Percentiles rank a stretch among this genome's conserved stretches.
These are phyloP conservation scores for Arctopsyche grandis DNA, from an alignment of 1,140 invertebrate species.

Conservation along the genomic window DNA sequence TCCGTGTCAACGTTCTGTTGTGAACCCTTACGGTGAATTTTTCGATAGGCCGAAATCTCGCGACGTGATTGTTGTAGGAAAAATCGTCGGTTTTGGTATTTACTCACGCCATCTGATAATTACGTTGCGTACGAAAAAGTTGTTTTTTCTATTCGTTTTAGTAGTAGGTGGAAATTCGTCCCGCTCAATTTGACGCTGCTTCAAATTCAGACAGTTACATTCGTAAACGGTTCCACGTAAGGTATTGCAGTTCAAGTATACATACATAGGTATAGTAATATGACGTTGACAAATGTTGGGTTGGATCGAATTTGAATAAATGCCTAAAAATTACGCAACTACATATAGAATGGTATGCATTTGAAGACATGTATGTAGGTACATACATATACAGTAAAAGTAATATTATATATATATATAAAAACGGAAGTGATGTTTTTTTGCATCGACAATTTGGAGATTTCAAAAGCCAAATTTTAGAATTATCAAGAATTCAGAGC, in stretches of 20 bases:
- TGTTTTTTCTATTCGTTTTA: neutral
- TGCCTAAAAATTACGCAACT: too few species aligned
- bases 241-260: too few species aligned
- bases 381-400: too few species aligned
- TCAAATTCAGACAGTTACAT: neutral
- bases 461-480: too few species aligned
- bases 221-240: too few species aligned
- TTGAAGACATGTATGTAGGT: too few species aligned
- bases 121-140: slow-evolving; percentile 3
- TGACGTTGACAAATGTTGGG: slow-evolving; percentile 4
- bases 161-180: slow-evolving; percentile 16
- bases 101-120: slow-evolving; percentile 35
- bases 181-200: slow-evolving; percentile 18
- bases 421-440: too few species aligned
- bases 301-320: neutral
- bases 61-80: slow-evolving; percentile 13
- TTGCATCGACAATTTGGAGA: too few species aligned
- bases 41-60: neutral
- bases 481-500: too few species aligned
- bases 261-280: too few species aligned
- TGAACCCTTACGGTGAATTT: slow-evolving; percentile 28
- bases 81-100: slow-evolving; percentile 10
- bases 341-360: too few species aligned
- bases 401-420: too few species aligned
- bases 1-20: slow-evolving; percentile 29